A percentile compares a stretch with the other conserved stretches of the same genome.
Evolutionary conservation across 2,888 invertebrate species (phyloP).

Genomic region (Lasius fuliginosus): DNA sequence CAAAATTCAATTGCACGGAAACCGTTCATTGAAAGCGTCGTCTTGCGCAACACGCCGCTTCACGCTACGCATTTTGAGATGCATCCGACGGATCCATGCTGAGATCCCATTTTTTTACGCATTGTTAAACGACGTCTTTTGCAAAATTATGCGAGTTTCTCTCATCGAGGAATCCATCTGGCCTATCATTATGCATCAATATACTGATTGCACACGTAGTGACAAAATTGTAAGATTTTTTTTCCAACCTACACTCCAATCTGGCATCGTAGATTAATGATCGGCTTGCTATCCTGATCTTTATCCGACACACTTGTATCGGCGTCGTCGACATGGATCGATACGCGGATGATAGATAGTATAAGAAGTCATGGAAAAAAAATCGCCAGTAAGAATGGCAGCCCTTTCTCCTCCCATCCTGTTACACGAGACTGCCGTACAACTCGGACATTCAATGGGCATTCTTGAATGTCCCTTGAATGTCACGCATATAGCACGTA

Average conservation of each 20-base stretch:
- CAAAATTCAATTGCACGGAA: not conserved
- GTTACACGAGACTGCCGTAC: not conserved
- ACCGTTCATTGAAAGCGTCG: not conserved
- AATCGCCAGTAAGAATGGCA: constrained; percentile 33
- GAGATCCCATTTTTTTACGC: constrained; percentile 43
- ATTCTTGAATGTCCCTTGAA: constrained; percentile 16
- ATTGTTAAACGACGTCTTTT: constrained; percentile 46
- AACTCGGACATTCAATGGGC: constrained; percentile 10
- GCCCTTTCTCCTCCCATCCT: constrained; percentile 22
- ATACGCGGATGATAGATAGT: constrained; percentile 37
- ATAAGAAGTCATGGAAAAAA: constrained; percentile 51
- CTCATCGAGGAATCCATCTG: constrained; percentile 6
- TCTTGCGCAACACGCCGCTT: constrained; percentile 36
- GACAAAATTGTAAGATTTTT: constrained; percentile 50
- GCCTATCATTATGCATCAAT: constrained; percentile 44
- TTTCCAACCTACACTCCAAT: constrained; percentile 44
- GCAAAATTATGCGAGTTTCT: constrained; percentile 45
- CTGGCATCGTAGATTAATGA: constrained; percentile 39
- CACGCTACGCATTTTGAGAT: constrained; percentile 24
- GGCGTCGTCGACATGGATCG: constrained; percentile 25
- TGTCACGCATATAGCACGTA: not conserved
- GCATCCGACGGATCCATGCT: constrained; percentile 43
- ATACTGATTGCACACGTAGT: constrained; percentile 23
- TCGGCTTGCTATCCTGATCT: constrained; percentile 1
- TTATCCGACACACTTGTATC: not conserved